Evolutionary conservation across 1,140 invertebrate species (phyloP), one percentile per base, ranked within the genome.

Genomic region (Archivesica marissinica): DNA sequence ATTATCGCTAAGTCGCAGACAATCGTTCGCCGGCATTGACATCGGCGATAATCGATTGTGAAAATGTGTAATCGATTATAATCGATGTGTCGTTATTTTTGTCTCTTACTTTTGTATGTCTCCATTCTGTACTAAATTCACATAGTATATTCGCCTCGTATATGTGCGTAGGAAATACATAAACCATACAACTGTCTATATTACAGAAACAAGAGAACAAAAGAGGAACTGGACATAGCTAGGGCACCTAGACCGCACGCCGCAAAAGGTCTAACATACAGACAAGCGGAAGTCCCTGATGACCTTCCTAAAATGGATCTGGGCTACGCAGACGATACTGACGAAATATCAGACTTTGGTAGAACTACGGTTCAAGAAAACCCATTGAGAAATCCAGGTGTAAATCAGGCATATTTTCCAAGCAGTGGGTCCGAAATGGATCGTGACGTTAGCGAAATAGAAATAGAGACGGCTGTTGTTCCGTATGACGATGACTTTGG

Each of bases 381-480:
- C 47, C 82, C 82, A 17, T 23, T 85, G 30, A 66, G 56, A 17
- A 59, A 78, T 23, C 15, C 38, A 38, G 75, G 64, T 23, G 75
- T 85, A 7, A 85, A 85, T 47, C 35, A 76, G n/a, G 82, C 56
- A 38, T 85, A 85, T 77, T 54, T 77, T 7, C 82, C 66, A 39
- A 85, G 82, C 39, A 85, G 82, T 85, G 82, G 82, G 4, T 85
- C 82, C 38, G 61, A 76, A 68, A 85, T 85, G 72, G 82, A 85
- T 52, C 39, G 82, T 35, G 82, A 85, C 50, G 23, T 85, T 25
- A 52, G 82, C 56, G 82, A 85, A 44, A 85, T 85, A 35, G 74
- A 85, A 52, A 35, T 85, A 41, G 82, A 77, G n/a, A 85, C 82
- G 17, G 82, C 82, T 30, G 74, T 85, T 4, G 75, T 85, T 50